A percentile compares a stretch with the other conserved stretches of the same genome.
Evolutionary conservation across 1,140 invertebrate genomes (phyloP).

Genomic region (Prorops nasuta): DNA sequence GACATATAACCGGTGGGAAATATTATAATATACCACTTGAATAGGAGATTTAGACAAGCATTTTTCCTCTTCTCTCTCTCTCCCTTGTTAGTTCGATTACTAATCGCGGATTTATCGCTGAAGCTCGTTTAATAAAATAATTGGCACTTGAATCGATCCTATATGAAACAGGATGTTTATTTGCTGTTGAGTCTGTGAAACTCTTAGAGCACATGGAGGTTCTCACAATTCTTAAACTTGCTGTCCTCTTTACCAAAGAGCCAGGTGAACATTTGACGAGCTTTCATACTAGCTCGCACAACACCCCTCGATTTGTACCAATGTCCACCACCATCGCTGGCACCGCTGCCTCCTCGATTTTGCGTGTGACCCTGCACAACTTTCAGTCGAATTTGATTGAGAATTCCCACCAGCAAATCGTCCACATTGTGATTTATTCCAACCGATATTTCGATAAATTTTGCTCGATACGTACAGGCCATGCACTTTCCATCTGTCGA

Average conservation of each 20-base stretch:
- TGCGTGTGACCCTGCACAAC: conserved; percentile 61
- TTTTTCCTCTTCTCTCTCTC: too few species aligned
- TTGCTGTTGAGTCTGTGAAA: too few species aligned
- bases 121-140: too few species aligned
- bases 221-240: conserved; percentile 89
- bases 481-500: conserved; percentile 80
- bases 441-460: conserved; percentile 87
- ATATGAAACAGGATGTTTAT: too few species aligned
- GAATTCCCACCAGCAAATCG: conserved; percentile 77
- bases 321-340: conserved; percentile 46
- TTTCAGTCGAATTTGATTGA: conserved; percentile 80
- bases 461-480: conserved; percentile 80
- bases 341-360: conserved; percentile 44
- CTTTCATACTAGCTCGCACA: conserved; percentile 82
- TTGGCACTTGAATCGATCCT: conserved; percentile 23
- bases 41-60: too few species aligned
- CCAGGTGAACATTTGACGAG: conserved; percentile 85
- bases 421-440: conserved; percentile 90
- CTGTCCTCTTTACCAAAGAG: conserved; percentile 86
- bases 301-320: conserved; percentile 84
- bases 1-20: too few species aligned
- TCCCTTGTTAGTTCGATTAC: too few species aligned
- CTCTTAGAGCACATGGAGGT: conserved; percentile 75
- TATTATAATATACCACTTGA: too few species aligned
- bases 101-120: too few species aligned